These are phyloP conservation scores for Hipparchia semele DNA, from an alignment of 2,888 invertebrate genomes.

Conservation along the genomic window DNA sequence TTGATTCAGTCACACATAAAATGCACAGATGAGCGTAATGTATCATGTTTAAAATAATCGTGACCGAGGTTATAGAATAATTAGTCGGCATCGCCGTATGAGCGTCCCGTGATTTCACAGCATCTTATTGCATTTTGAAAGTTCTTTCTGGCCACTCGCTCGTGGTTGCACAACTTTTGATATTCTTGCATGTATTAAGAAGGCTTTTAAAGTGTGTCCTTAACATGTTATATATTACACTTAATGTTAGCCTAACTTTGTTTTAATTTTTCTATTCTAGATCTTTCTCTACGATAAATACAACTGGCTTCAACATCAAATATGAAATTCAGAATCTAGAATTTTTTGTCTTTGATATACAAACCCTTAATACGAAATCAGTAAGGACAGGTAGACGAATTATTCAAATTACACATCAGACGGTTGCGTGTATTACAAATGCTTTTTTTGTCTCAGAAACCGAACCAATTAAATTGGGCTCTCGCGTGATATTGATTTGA, in stretches of 20 bases:
- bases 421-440: conserved; percentile 70
- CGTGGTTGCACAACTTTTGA: conserved; percentile 60
- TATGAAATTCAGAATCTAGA: not conserved
- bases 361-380: conserved; percentile 62
- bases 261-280: no score
- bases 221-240: not conserved
- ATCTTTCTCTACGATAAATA: not conserved
- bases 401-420: conserved; percentile 67
- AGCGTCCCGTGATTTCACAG: conserved; percentile 69
- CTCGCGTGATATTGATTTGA: conserved; percentile 73
- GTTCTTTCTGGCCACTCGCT: conserved; percentile 56
- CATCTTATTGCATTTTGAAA: conserved; percentile 77
- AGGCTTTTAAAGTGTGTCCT: not conserved
- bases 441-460: conserved; percentile 71
- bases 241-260: not conserved
- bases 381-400: conserved; percentile 68
- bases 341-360: conserved; percentile 11
- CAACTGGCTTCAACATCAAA: not conserved
- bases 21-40: conserved; percentile 44
- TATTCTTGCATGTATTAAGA: not conserved
- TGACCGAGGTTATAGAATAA: conserved; percentile 70
- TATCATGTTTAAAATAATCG: conserved; percentile 64
- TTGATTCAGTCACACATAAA: conserved; percentile 46
- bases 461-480: conserved; percentile 65
- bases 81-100: conserved; percentile 61